These are phyloP conservation scores for Danio choprae DNA, from an alignment of 2,797 vertebrate genomes.

Conservation along the genomic window DNA sequence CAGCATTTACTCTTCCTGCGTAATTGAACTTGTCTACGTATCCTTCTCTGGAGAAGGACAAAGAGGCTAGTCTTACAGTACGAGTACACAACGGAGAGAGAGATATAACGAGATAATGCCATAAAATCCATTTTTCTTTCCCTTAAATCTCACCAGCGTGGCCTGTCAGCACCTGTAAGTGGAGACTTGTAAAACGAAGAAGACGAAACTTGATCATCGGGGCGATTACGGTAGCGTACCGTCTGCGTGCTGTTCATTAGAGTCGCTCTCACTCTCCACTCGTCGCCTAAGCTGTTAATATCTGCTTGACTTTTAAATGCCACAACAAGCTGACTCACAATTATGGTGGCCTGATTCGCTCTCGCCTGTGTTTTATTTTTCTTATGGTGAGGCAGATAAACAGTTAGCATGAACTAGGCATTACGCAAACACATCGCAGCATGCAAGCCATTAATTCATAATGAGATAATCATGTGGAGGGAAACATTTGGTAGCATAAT, in stretches of 20 bases:
- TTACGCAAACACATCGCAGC: conserved; percentile 69
- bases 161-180: conserved; percentile 46
- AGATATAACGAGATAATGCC: conserved; percentile 41
- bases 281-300: conserved; percentile 11
- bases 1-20: conserved; percentile 59
- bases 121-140: conserved; percentile 47
- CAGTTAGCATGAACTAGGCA: conserved; percentile 48
- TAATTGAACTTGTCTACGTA: conserved; percentile 63
- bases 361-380: conserved; percentile 65
- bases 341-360: background rate
- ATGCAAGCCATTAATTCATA: conserved; percentile 77
- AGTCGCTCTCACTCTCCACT: background rate
- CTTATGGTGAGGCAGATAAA: conserved; percentile 56
- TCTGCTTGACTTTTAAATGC: conserved; percentile 34
- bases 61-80: conserved; percentile 45
- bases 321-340: conserved; percentile 39
- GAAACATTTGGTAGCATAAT: conserved; percentile 67
- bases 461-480: conserved; percentile 77
- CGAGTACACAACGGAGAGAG: conserved; percentile 11
- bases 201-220: conserved; percentile 28
- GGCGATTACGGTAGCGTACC: conserved; percentile 18
- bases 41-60: conserved; percentile 50
- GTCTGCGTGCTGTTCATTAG: conserved; percentile 22
- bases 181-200: conserved; percentile 26
- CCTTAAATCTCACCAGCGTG: conserved; percentile 49